Percentiles rank a stretch among this genome's conserved stretches.
These are phyloP conservation scores for Erythrocercus mccallii DNA, from an alignment of 2,113 vertebrate species.

Conservation along the genomic window DNA sequence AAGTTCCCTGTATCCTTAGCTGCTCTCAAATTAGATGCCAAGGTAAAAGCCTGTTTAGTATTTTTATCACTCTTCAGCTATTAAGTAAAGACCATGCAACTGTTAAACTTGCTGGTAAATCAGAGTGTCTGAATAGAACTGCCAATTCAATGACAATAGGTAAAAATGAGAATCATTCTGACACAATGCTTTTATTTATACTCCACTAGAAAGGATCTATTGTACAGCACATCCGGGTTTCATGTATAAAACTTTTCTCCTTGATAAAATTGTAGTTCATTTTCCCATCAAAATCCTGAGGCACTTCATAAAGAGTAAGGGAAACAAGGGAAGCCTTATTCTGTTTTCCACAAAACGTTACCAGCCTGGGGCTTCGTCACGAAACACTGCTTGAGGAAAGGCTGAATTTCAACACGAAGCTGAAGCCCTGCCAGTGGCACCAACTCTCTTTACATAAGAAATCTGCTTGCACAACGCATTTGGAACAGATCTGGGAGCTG, in stretches of 20 bases:
- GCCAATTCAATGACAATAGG: neutral
- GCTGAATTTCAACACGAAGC: neutral
- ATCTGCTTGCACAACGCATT: neutral
- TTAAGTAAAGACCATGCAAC: neutral
- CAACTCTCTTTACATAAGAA: neutral
- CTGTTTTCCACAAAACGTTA: neutral
- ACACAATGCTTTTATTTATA: conserved; percentile 32
- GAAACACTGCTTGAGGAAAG: conserved; percentile 16
- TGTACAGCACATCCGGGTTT: neutral
- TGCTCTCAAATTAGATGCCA: neutral
- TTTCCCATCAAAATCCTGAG: conserved; percentile 52
- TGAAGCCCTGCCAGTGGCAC: conserved; percentile 17
- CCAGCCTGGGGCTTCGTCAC: conserved; percentile 16
- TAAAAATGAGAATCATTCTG: neutral
- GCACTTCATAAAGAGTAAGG: conserved; percentile 26
- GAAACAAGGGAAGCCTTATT: conserved; percentile 60
- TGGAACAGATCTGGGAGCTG: neutral
- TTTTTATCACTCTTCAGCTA: neutral
- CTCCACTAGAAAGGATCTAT: conserved; percentile 14
- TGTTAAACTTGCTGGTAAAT: neutral
- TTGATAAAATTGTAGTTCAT: conserved; percentile 41
- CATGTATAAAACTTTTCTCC: neutral
- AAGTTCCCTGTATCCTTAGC: neutral
- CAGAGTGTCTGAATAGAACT: neutral
- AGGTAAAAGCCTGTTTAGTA: neutral